Conservation (phyloP, 2,113 vertebrate genomes). For the Cyprinus carpio region DNA sequence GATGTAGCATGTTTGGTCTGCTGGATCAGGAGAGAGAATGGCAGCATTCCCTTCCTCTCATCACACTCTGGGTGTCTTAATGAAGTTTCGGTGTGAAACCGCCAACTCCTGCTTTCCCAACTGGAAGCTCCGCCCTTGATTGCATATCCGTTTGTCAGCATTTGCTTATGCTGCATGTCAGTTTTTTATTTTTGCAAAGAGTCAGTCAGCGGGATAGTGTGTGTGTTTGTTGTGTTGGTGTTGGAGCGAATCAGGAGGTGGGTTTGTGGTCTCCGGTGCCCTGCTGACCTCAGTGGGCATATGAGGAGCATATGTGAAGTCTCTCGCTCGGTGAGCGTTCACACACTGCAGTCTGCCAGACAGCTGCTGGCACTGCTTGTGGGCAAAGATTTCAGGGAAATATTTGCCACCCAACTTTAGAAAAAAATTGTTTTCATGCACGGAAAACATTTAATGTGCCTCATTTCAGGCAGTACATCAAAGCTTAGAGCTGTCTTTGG, state of each 20-base stretch:
- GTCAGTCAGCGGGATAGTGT: constrained; percentile 15
- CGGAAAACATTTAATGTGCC: constrained; percentile 46
- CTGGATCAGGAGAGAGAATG: constrained; percentile 57
- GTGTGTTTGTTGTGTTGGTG: constrained; percentile 48
- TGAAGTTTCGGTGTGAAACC: constrained; percentile 11
- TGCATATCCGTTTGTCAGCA: constrained; percentile 15
- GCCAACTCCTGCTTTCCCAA: constrained; percentile 9
- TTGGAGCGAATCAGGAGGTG: constrained; percentile 42
- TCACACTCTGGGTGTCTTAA: constrained; percentile 24
- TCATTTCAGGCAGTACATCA: constrained; percentile 47
- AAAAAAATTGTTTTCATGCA: constrained; percentile 22
- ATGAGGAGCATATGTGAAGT: constrained; percentile 49
- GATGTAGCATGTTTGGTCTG: constrained; percentile 44
- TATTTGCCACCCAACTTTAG: constrained; percentile 50
- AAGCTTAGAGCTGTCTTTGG: constrained; percentile 38
- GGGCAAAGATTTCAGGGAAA: constrained; percentile 70
- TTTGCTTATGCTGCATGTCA: background rate
- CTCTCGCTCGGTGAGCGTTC: constrained; percentile 66
- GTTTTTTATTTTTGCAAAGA: constrained; percentile 3
- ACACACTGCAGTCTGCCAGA: constrained; percentile 64
- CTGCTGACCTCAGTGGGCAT: constrained; percentile 44
- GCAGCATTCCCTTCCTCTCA: constrained; percentile 1
- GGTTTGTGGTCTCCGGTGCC: constrained; percentile 49
- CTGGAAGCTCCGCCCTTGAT: background rate
- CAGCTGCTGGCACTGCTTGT: constrained; percentile 65